Evolutionary conservation across 2,888 invertebrate species (phyloP), one percentile per base, ranked within the genome.

Genomic region (Serripes groenlandicus): DNA sequence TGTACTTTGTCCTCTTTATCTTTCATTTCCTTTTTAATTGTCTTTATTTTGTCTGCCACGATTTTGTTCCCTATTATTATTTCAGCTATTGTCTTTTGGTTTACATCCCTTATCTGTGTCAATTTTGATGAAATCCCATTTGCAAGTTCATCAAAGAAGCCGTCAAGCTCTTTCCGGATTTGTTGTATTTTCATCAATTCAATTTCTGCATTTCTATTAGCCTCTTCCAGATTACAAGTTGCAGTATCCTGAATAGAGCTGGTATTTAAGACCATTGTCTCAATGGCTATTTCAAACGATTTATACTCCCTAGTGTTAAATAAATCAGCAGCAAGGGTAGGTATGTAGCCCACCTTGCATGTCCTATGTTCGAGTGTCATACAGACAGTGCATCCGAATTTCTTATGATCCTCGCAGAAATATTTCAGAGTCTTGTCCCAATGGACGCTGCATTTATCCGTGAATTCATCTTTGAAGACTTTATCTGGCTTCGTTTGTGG

Each of bases 361-460:
- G 37, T 30, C 23, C 42, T 76, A n/a, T 76, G 76, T n/a, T 35
- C 54, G 18, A 56, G 35, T 4, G 70, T 69, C 0, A 76, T n/a
- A 49, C 76, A 76, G 5, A 64, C 35, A 30, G 58, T 56, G 26
- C 76, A 76, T 9, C 54, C 69, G n/a, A 76, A 60, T n/a, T 49
- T 28, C 23, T 70, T 52, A 49, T 76, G 70, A 3, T 35, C 34
- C 21, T 35, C 32, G 62, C 76, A 76, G 35, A 58, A 76, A 69
- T 37, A 76, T 30, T 60, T 42, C 15, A 76, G 18, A 21, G n/a
- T 42, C 49, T 76, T 58, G 15, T 49, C 49, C 1, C 11, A 21
- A 42, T 76, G 76, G 3, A 5, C 34, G 23, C 3, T 7, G 30
- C 76, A 76, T 21, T 30, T 18, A 11, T 70, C 70, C 18, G 60